phyloP scores from a whole-genome alignment of 2,797 vertebrate species.

The Falco novaeseelandiae region DNA sequence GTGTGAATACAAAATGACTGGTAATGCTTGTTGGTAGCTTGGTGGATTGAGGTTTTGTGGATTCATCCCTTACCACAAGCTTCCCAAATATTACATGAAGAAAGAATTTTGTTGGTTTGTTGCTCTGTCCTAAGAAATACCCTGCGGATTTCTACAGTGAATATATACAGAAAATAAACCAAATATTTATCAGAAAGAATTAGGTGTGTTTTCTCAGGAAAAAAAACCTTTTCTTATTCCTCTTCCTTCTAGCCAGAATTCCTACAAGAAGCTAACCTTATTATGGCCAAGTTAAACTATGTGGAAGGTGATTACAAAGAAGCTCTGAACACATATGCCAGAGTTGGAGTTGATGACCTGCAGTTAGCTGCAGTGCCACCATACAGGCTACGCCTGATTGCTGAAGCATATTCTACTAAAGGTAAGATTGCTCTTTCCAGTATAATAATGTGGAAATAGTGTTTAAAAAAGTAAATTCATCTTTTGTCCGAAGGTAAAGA shows the following conservation, averaged over 20 bases:
- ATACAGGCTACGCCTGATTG: slow-evolving; percentile 92
- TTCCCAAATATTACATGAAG: background rate
- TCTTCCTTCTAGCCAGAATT: slow-evolving; percentile 87
- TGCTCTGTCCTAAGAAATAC: background rate
- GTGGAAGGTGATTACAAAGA: slow-evolving; percentile 93
- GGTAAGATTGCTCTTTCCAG: slow-evolving; percentile 74
- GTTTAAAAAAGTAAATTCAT: background rate
- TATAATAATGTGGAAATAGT: background rate
- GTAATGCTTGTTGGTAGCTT: background rate
- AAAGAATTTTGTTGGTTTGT: background rate
- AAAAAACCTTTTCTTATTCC: background rate
- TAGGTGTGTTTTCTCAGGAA: background rate
- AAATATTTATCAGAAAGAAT: background rate
- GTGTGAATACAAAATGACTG: background rate
- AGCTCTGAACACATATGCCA: slow-evolving; percentile 86
- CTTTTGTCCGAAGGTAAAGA: background rate
- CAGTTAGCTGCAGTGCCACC: slow-evolving; percentile 87
- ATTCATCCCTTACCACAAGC: background rate
- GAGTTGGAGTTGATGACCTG: slow-evolving; percentile 87
- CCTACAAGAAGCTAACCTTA: slow-evolving; percentile 90
- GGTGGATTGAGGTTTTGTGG: background rate
- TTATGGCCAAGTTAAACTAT: slow-evolving; percentile 94
- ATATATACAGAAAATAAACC: background rate
- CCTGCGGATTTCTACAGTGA: background rate
- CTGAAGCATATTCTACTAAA: slow-evolving; percentile 96